Evolutionary conservation across 1,140 invertebrate species (phyloP).

Genomic region (Atopsyche davidsoni): DNA sequence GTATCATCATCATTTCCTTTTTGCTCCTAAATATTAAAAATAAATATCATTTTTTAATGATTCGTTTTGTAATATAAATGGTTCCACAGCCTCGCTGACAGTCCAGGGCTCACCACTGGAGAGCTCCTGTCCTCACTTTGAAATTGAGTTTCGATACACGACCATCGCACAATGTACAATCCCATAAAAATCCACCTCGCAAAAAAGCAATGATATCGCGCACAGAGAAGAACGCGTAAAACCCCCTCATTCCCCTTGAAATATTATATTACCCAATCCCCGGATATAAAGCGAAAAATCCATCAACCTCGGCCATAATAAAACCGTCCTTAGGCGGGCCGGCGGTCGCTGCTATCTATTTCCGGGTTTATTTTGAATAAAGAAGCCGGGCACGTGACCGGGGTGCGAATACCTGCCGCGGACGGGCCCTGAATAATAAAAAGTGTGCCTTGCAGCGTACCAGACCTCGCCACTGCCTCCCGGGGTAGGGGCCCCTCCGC

Average conservation of each 20-base stretch:
- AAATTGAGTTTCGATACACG: too few species aligned
- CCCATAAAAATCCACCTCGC: not conserved
- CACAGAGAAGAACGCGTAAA: not conserved
- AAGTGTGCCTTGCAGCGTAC: constrained; percentile 20
- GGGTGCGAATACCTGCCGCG: constrained; percentile 3
- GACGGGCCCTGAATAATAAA: constrained; percentile 26
- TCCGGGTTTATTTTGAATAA: not conserved
- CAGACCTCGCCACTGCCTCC: constrained; percentile 26
- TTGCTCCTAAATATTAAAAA: too few species aligned
- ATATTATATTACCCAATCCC: too few species aligned
- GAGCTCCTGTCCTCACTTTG: too few species aligned
- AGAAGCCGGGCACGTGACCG: constrained; percentile 15
- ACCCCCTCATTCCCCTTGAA: not conserved
- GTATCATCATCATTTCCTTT: too few species aligned
- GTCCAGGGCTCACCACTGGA: too few species aligned
- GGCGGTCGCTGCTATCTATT: constrained; percentile 1
- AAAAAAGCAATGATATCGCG: not conserved
- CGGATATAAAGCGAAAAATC: constrained; percentile 1
- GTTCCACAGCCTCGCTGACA: too few species aligned
- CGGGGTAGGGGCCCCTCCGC: constrained; percentile 4
- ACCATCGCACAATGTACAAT: not conserved
- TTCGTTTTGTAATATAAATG: too few species aligned
- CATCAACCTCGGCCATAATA: constrained; percentile 1
- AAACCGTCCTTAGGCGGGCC: not conserved
- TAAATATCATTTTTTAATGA: too few species aligned